Evolutionary conservation across 2,888 invertebrate species (phyloP).

Genomic region (Thecophora atra): DNA sequence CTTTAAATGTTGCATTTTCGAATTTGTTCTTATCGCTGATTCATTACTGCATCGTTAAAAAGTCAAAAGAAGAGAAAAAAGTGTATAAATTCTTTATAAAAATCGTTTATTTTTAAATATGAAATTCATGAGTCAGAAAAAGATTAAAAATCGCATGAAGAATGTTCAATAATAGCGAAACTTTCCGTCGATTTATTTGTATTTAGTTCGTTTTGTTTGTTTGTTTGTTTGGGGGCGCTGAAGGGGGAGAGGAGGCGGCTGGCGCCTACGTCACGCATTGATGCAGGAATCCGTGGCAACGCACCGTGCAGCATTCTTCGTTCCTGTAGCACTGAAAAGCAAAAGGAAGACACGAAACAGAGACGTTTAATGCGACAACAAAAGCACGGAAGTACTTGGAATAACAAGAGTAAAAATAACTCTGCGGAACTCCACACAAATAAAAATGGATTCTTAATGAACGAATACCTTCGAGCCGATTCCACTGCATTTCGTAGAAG

Average conservation of each 20-base stretch:
- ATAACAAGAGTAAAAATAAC: background rate
- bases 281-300: constrained; percentile 60
- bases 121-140: background rate
- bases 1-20: no score
- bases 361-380: background rate
- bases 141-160: background rate
- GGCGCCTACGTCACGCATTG: constrained; percentile 59
- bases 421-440: background rate
- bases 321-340: constrained; percentile 52
- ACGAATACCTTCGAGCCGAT: constrained; percentile 50
- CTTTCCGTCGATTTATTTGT: background rate
- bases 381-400: no score
- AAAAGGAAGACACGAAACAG: background rate
- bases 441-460: background rate
- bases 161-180: background rate
- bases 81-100: no score
- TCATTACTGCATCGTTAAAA: no score
- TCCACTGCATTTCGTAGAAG: constrained; percentile 41
- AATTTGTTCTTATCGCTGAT: no score
- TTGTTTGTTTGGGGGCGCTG: no score
- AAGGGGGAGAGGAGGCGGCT: background rate
- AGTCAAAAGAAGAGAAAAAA: no score
- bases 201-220: background rate
- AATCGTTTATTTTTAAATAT: no score
- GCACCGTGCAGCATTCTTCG: constrained; percentile 57